Evolutionary conservation across 2,888 invertebrate species (phyloP).

Genomic region (Phalera bucephala): DNA sequence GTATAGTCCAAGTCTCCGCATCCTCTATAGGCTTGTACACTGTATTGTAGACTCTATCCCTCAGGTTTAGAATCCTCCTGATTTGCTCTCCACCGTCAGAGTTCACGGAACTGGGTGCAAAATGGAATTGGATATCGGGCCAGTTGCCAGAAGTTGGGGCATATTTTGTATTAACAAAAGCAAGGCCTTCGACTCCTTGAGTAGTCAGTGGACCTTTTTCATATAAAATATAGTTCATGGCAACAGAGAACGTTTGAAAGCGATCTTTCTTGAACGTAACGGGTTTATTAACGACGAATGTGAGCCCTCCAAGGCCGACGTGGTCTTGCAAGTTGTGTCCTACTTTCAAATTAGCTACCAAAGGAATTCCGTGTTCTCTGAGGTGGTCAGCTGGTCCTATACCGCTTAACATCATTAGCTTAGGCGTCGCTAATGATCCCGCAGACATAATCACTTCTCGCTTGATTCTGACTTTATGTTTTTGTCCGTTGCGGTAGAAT

Average conservation of each 20-base stretch:
- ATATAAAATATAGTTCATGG: conserved; percentile 91
- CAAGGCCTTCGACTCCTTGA: conserved; percentile 93
- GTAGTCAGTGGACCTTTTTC: conserved; percentile 93
- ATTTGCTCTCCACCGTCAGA: conserved; percentile 93
- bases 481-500: conserved; percentile 86
- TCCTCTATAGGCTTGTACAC: conserved; percentile 91
- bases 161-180: conserved; percentile 93
- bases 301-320: conserved; percentile 92
- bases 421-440: conserved; percentile 94
- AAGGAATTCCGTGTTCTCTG: conserved; percentile 87
- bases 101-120: conserved; percentile 92
- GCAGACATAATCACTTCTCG: conserved; percentile 93
- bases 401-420: conserved; percentile 95
- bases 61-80: conserved; percentile 87
- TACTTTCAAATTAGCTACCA: conserved; percentile 89
- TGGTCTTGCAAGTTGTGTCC: conserved; percentile 95
- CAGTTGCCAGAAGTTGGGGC: conserved; percentile 89
- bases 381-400: conserved; percentile 92
- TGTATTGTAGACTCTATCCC: conserved; percentile 92
- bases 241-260: conserved; percentile 89
- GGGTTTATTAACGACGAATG: conserved; percentile 91
- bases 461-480: conserved; percentile 86
- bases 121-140: conserved; percentile 95
- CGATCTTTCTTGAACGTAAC: conserved; percentile 90
- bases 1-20: conserved; percentile 92